Base-by-base conservation (phyloP, 2,888 invertebrate genomes). In the Eustalomyia histrio region DNA sequence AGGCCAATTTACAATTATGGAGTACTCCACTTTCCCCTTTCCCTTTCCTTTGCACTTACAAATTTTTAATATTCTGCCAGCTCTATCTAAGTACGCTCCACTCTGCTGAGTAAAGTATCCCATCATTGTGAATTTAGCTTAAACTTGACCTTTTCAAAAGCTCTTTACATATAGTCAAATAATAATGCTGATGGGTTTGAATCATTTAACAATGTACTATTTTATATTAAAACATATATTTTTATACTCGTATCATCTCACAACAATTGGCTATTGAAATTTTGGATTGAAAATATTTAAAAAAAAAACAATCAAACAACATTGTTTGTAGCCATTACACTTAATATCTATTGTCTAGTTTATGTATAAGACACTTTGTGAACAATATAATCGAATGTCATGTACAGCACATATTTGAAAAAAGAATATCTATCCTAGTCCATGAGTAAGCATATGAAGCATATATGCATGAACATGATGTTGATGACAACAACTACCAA, bases 91-190 rank as follows among this genome's bases (percentile, higher is more conserved):
- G n/a, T n/a, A n/a, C n/a, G n/a, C n/a, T n/a, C n/a, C n/a, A n/a
- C n/a, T 33, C 29, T 43, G 74, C 64, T 43, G 21, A n/a, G n/a
- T n/a, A n/a, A n/a, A n/a, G n/a, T n/a, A n/a, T n/a, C n/a, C n/a
- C n/a, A n/a, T n/a, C n/a, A n/a, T n/a, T n/a, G n/a, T n/a, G n/a
- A n/a, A n/a, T n/a, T n/a, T n/a, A 58, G 72, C 81, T 82, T 84
- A 82, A 85, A 85, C 85, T 87, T 87, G 88, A 84, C 85, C 86
- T 85, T 83, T 83, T 82, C 43, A 29, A 6, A 29, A 47, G 43
- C 43, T n/a, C 39, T 47, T 7, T 5, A n/a, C 43, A n/a, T 47
- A n/a, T n/a, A 47, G 43, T 47, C 4, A 47, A 47, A n/a, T 39
- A 12, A 39, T 47, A n/a, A 47, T 14, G 35, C 8, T 1, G 39